These are phyloP conservation scores for Laodelphax striatellus DNA, from an alignment of 1,140 invertebrate species.

Conservation along the genomic window DNA sequence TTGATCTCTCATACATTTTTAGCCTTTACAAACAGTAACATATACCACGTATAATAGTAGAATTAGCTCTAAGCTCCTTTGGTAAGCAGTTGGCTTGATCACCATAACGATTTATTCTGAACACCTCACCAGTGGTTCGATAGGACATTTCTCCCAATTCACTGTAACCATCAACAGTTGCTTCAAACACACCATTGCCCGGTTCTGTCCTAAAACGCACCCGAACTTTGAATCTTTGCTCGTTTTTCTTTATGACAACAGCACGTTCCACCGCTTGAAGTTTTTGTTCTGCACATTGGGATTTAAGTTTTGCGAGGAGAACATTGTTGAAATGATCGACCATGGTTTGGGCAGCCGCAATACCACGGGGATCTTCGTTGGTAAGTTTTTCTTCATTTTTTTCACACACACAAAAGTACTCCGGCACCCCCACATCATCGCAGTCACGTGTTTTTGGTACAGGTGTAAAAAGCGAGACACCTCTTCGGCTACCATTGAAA, in stretches of 20 bases:
- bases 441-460: slow-evolving; percentile 34
- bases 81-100: slow-evolving; percentile 20
- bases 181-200: slow-evolving; percentile 21
- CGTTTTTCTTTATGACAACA: slow-evolving; percentile 5
- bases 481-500: slow-evolving; percentile 10
- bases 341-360: slow-evolving; percentile 39
- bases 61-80: slow-evolving; percentile 8
- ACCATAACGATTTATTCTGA: slow-evolving; percentile 23
- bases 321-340: slow-evolving; percentile 47
- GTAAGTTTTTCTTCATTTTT: slow-evolving; percentile 16
- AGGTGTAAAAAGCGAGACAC: slow-evolving; percentile 23
- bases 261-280: slow-evolving; percentile 13
- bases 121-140: slow-evolving; percentile 6
- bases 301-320: slow-evolving; percentile 38
- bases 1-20: too few relatives aligned
- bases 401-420: slow-evolving; percentile 38
- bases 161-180: slow-evolving; percentile 5
- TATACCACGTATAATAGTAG: slow-evolving; percentile 16
- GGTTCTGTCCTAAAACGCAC: slow-evolving; percentile 19
- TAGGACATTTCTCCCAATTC: not conserved
- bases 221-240: slow-evolving; percentile 8
- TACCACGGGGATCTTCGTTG: slow-evolving; percentile 9
- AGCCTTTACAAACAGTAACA: slow-evolving; percentile 19
- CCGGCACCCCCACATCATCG: slow-evolving; percentile 32
- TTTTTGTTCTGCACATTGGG: slow-evolving; percentile 35